Base-by-base conservation (phyloP, 2,888 invertebrate genomes). In the Nomada hirtipes region DNA sequence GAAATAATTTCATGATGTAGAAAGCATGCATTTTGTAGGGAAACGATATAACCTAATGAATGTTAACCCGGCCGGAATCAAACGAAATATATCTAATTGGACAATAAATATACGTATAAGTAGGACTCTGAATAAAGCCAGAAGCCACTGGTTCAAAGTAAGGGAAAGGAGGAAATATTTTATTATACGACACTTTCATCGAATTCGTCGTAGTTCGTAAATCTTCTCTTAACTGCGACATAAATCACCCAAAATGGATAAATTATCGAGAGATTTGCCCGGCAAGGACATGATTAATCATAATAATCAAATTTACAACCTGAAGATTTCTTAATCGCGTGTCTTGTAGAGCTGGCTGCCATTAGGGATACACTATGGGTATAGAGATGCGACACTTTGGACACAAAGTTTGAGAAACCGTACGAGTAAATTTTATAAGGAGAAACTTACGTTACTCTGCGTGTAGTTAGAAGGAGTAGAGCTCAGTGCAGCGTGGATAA, bases 171-270 rank as follows among this genome's bases (percentile, higher is more conserved):
- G 53, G 4, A 44, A 64, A 7, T 4, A 18, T 3, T 44, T 13
- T 26, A 47, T 7, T 23, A 26, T 55, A 63, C 18, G 2, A 67
- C 9, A n/a, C 59, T 59, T 59, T 59, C 59, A 26, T 69, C 69
- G 44, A 69, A 13, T 23, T 20, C 42, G 23, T 15, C 26, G 4
- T 7, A 0, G 4, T 0, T 15, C 36, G 9, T 67, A 53, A 44
- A 65, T 50, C 9, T 15, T 20, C 4, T 20, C 18, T 23, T 3
- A 13, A 57, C 26, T 29, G 18, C 13, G 13, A 3, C 26, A 26
- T 72, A 64, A 72, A 72, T 65, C 42, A 4, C 13, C 4, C 15
- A 1, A 4, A 42, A 42, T 9, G 11, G 4, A 18, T 20, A 13
- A 65, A 36, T 3, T 2, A 13, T 26, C 29, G 13, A 20, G 15